Percentiles rank a stretch among this genome's conserved stretches.
Evolutionary conservation across 2,888 invertebrate genomes (phyloP).

Genomic region (Hypena proboscidalis): DNA sequence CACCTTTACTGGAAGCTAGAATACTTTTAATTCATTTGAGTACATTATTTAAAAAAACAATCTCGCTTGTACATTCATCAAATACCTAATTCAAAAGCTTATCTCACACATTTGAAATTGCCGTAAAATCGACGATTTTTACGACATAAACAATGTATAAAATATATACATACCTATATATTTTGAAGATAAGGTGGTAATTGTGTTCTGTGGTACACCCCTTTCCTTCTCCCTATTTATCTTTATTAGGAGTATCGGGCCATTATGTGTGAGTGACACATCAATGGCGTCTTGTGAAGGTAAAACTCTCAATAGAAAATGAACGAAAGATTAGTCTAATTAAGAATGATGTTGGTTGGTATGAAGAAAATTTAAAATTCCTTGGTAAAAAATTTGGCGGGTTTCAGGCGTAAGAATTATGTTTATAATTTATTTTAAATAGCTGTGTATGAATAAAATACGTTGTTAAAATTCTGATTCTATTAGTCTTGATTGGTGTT

Average conservation of each 20-base stretch:
- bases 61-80: too few relatives aligned
- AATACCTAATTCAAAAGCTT: slow-evolving; percentile 3
- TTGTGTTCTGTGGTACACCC: slow-evolving; percentile 44
- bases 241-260: slow-evolving; percentile 45
- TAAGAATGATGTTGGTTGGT: too few relatives aligned
- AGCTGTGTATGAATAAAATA: too few relatives aligned
- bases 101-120: slow-evolving; percentile 1
- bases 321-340: slow-evolving; percentile 21
- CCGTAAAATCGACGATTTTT: slow-evolving; percentile 3
- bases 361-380: too few relatives aligned
- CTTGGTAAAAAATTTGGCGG: too few relatives aligned
- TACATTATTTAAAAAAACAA: too few relatives aligned
- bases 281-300: slow-evolving; percentile 41
- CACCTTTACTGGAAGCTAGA: too few relatives aligned
- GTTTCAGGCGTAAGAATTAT: too few relatives aligned
- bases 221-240: slow-evolving; percentile 53
- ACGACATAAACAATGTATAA: slow-evolving; percentile 1
- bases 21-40: too few relatives aligned
- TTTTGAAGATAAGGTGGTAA: slow-evolving; percentile 11
- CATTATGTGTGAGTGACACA: slow-evolving; percentile 49
- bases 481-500: too few relatives aligned
- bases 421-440: too few relatives aligned
- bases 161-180: slow-evolving; percentile 1
- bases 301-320: slow-evolving; percentile 30
- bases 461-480: too few relatives aligned